phyloP scores from a whole-genome alignment of 1,140 invertebrate species.

The Venturia canescens region DNA sequence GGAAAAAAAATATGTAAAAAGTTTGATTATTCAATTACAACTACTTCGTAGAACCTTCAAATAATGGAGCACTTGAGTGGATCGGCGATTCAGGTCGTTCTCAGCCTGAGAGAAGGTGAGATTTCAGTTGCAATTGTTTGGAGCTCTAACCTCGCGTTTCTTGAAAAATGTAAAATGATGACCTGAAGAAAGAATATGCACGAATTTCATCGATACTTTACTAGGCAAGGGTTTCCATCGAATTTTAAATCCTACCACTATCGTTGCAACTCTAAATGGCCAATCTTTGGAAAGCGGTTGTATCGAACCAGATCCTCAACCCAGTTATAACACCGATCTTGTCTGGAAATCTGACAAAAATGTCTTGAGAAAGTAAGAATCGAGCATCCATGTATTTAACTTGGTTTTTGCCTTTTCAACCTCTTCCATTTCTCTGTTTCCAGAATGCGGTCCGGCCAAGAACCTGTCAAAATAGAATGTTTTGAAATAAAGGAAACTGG shows the following conservation, averaged over 20 bases:
- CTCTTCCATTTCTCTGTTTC: constrained; percentile 37
- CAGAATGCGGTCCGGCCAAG: constrained; percentile 75
- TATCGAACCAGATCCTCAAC: constrained; percentile 67
- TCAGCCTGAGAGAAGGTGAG: constrained; percentile 77
- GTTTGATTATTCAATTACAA: constrained; percentile 55
- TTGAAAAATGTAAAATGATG: too few relatives aligned
- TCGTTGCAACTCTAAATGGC: constrained; percentile 76
- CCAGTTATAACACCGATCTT: constrained; percentile 73
- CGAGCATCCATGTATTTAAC: neutral
- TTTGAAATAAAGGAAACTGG: constrained; percentile 70
- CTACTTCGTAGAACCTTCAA: constrained; percentile 34
- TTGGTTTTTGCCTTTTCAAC: neutral
- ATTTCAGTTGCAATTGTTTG: constrained; percentile 35
- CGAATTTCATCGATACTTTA: constrained; percentile 31
- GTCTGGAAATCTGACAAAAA: constrained; percentile 77
- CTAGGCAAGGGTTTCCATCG: constrained; percentile 75
- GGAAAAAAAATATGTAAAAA: constrained; percentile 20
- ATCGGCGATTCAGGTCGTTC: constrained; percentile 73
- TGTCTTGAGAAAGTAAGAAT: constrained; percentile 70
- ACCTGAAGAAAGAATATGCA: neutral
- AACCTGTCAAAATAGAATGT: constrained; percentile 77
- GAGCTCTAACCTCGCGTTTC: constrained; percentile 55
- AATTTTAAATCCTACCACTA: constrained; percentile 70
- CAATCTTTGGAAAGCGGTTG: constrained; percentile 75
- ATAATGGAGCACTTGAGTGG: constrained; percentile 31